These are phyloP conservation scores for Leontocebus nigricollis DNA, from an alignment of 2,797 vertebrate genomes.

Conservation along the genomic window DNA sequence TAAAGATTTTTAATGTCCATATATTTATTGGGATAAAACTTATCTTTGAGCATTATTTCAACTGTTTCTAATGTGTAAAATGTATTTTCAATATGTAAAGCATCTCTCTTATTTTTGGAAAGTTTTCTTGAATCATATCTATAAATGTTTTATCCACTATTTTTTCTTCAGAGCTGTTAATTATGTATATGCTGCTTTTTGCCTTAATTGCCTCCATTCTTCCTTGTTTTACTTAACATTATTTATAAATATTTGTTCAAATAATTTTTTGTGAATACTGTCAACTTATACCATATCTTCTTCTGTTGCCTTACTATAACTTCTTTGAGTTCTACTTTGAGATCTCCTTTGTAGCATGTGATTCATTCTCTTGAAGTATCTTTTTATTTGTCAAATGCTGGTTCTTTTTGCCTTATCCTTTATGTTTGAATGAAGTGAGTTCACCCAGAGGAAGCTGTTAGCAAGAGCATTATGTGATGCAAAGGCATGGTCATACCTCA, in stretches of 20 bases:
- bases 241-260: not conserved
- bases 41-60: not conserved
- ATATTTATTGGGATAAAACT: not conserved
- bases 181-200: not conserved
- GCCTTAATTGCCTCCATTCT: not conserved
- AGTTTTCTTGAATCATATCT: not conserved
- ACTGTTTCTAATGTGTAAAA: not conserved
- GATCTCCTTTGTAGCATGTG: not conserved
- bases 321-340: not conserved
- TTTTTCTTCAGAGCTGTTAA: not conserved
- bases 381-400: not conserved
- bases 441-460: not conserved
- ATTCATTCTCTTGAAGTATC: not conserved
- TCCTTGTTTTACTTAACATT: not conserved
- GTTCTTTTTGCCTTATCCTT: not conserved
- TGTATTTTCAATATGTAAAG: not conserved
- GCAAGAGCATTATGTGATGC: not conserved
- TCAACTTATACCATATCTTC: not conserved
- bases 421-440: not conserved
- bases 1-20: not conserved
- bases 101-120: not conserved
- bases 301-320: not conserved
- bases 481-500: rapidly evolving
- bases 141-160: not conserved
- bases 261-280: not conserved